Conservation (phyloP, 2,113 vertebrate species). For the Pterocles orientalis region DNA sequence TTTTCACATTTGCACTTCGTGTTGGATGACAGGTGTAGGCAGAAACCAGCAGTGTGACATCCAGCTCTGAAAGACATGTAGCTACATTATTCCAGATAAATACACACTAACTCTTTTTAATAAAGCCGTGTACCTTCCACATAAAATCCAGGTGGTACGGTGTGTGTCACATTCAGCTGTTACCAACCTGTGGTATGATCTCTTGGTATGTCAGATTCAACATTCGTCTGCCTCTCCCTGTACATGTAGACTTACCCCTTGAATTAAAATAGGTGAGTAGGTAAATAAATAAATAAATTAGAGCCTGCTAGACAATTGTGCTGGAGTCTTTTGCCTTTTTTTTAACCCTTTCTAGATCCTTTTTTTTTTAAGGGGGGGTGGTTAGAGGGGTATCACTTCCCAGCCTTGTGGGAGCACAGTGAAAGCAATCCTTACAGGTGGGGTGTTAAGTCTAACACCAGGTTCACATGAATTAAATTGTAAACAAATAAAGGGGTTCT, state of each 20-base stretch:
- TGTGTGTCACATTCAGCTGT: background rate
- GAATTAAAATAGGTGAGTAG: background rate
- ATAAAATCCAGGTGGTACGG: background rate
- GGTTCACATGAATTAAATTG: background rate
- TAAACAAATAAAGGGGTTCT: background rate
- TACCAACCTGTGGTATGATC: rapidly evolving
- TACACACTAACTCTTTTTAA: background rate
- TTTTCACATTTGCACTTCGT: background rate
- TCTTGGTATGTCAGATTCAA: background rate
- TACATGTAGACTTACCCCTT: rapidly evolving
- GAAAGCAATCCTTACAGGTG: background rate
- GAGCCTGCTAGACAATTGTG: background rate
- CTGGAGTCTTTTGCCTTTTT: rapidly evolving
- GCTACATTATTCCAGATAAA: background rate
- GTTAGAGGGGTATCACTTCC: background rate
- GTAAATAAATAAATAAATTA: background rate
- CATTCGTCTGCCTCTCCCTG: background rate
- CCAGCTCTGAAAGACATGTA: background rate
- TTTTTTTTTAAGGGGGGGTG: too few relatives aligned
- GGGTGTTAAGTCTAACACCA: background rate
- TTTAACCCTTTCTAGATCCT: background rate
- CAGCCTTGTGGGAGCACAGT: rapidly evolving
- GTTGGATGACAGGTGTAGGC: background rate
- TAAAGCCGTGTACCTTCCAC: rapidly evolving
- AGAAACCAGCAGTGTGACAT: background rate